Evolutionary conservation across 2,797 vertebrate genomes (phyloP), one percentile per base, ranked within the genome.

Genomic region (Okamejei kenojei): DNA sequence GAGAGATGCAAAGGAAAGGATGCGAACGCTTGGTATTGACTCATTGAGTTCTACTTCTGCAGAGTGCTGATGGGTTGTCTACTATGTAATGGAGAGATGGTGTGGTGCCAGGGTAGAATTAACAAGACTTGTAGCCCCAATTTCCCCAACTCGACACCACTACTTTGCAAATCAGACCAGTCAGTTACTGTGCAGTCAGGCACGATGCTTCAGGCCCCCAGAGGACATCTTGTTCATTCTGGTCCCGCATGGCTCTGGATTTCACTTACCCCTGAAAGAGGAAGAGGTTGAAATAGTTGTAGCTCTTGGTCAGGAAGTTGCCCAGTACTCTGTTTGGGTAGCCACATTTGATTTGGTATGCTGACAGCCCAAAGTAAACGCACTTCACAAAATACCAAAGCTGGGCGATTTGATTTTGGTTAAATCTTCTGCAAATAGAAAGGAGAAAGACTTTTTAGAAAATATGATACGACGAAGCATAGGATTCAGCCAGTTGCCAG

Each of bases 381-480:
- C 96, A 95, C 94, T 97, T 97, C 26, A 97, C 96, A 95, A 96
- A 96, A 94, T 96, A 96, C 97, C 96, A 97, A 26, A 97, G 94
- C 95, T 96, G 97, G 94, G 97, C 96, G 6, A 96, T 38, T 0
- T 93, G 93, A 92, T 96, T 97, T 23, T 94, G 95, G 94, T 96
- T 96, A 94, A 97, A 97, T 79, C 96, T 95, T 97, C 96, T 97
- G 95, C 7, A 91, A 91, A 73, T 0, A 76, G 29, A 92, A 74
- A 29, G 76, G 45, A 29, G 58, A 2, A 91, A 5, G 73, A 11
- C 1, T 0, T 13, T 26, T 91, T 74, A 91, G 68, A 91, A 45
- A 76, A 32, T 7, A 5, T 74, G 71, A 74, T 23, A 7, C 26
- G 71, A 74, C 0, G 21, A 26, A 26, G 71, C 23, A 7, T 23